These are phyloP conservation scores for Scophthalmus maximus DNA, from an alignment of 2,113 vertebrate genomes.

Conservation along the genomic window DNA sequence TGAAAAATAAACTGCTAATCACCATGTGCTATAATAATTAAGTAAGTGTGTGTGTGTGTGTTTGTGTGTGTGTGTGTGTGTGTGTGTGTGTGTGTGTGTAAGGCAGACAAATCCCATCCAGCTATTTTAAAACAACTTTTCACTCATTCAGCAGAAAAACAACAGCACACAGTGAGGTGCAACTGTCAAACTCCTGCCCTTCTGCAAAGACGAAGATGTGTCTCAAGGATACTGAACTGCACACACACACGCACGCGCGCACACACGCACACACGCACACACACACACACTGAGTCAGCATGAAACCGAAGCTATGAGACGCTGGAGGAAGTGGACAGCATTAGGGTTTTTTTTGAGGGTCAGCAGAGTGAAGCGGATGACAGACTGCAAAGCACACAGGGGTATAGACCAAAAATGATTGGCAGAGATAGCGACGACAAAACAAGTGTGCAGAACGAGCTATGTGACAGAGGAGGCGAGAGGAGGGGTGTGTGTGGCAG, in stretches of 20 bases:
- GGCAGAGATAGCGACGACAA: not conserved
- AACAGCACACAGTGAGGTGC: slow-evolving; percentile 54
- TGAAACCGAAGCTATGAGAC: slow-evolving; percentile 74
- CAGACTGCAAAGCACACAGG: slow-evolving; percentile 33
- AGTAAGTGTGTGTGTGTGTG: slow-evolving; percentile 21
- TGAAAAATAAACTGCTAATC: slow-evolving; percentile 20
- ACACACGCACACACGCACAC: slow-evolving; percentile 9
- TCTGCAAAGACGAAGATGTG: slow-evolving; percentile 63
- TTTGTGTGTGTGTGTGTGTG: slow-evolving; percentile 22
- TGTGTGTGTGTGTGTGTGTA: slow-evolving; percentile 4
- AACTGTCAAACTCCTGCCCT: slow-evolving; percentile 56
- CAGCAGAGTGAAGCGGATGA: slow-evolving; percentile 57
- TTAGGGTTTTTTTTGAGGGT: slow-evolving; percentile 56
- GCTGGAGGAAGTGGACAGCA: slow-evolving; percentile 72
- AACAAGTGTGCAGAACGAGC: too few relatives aligned
- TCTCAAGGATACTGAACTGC: slow-evolving; percentile 57
- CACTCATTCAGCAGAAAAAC: slow-evolving; percentile 71
- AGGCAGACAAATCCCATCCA: slow-evolving; percentile 65
- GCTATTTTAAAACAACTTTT: slow-evolving; percentile 74
- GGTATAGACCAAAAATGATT: not conserved
- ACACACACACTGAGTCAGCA: slow-evolving; percentile 66
- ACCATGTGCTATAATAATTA: slow-evolving; percentile 37
- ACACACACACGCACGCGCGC: slow-evolving; percentile 18
- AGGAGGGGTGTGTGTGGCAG: too few relatives aligned
- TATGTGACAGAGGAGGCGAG: too few relatives aligned